These are phyloP conservation scores for Acronicta alni DNA, from an alignment of 2,888 invertebrate genomes.

Conservation along the genomic window DNA sequence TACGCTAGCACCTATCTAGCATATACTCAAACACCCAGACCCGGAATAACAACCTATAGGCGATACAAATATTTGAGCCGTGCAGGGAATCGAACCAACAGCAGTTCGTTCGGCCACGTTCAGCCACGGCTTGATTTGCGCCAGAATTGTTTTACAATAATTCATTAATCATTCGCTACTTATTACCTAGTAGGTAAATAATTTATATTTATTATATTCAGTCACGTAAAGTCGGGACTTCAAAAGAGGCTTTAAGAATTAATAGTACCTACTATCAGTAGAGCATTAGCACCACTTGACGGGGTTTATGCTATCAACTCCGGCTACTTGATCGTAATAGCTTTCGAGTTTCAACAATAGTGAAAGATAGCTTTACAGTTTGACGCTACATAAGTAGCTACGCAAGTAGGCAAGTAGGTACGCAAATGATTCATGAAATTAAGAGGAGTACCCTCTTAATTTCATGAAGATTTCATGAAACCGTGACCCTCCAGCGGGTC, in stretches of 20 bases:
- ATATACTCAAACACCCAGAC: too few relatives aligned
- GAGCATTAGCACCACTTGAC: constrained; percentile 33
- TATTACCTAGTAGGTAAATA: neutral
- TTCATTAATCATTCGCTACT: neutral
- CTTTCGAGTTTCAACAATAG: constrained; percentile 27
- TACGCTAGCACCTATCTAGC: too few relatives aligned
- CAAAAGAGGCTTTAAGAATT: constrained; percentile 19
- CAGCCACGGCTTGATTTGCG: too few relatives aligned
- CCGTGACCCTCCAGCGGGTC: too few relatives aligned
- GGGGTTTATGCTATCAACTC: constrained; percentile 21
- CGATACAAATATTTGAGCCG: too few relatives aligned
- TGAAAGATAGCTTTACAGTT: neutral
- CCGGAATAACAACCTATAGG: too few relatives aligned
- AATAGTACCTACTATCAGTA: constrained; percentile 30
- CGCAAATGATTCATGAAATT: too few relatives aligned
- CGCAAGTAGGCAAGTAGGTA: neutral
- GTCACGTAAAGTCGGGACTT: constrained; percentile 2
- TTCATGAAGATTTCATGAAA: too few relatives aligned
- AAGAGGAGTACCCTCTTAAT: too few relatives aligned
- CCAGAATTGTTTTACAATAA: too few relatives aligned
- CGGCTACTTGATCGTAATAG: constrained; percentile 25
- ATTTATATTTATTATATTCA: constrained; percentile 2
- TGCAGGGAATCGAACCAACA: too few relatives aligned
- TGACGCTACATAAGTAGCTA: neutral
- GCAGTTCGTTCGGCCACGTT: too few relatives aligned